These are phyloP conservation scores for Stenodema calcarata DNA, from an alignment of 2,888 invertebrate genomes.

Conservation along the genomic window DNA sequence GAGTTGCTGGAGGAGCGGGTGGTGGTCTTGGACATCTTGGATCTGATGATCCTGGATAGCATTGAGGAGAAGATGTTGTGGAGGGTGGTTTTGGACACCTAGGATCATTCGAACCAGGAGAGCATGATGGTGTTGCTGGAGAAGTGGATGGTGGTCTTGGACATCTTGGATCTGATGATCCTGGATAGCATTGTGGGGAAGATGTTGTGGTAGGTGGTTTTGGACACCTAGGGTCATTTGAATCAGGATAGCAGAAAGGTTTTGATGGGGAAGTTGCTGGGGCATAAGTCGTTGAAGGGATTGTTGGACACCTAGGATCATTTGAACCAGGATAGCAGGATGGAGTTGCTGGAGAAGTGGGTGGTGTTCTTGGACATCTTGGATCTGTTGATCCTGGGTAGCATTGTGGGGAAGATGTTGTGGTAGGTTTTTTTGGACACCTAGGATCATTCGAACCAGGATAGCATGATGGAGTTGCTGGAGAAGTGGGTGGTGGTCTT, in stretches of 20 bases:
- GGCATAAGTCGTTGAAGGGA: conserved; percentile 61
- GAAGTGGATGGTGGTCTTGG: conserved; percentile 38
- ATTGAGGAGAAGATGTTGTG: neutral
- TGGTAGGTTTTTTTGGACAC: conserved; percentile 59
- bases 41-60: conserved; percentile 61
- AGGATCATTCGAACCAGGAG: conserved; percentile 57
- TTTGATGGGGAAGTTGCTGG: no score
- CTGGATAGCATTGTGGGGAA: conserved; percentile 31
- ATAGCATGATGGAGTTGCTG: conserved; percentile 33
- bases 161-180: conserved; percentile 43
- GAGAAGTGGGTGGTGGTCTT: neutral
- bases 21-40: conserved; percentile 60
- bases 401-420: neutral
- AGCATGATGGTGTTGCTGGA: conserved; percentile 49
- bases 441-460: conserved; percentile 61
- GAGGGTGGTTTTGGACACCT: conserved; percentile 59
- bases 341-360: conserved; percentile 28
- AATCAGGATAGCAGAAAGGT: conserved; percentile 60
- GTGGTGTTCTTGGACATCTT: conserved; percentile 58
- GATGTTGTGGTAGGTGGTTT: conserved; percentile 62
- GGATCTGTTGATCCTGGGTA: conserved; percentile 60
- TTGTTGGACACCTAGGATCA: conserved; percentile 60
- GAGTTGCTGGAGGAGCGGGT: conserved; percentile 56
- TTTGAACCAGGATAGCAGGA: conserved; percentile 58
- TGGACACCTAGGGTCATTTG: conserved; percentile 58